A percentile compares a stretch with the other conserved stretches of the same genome.
Evolutionary conservation across 2,113 vertebrate genomes (phyloP).

Genomic region (Takifugu flavidus): DNA sequence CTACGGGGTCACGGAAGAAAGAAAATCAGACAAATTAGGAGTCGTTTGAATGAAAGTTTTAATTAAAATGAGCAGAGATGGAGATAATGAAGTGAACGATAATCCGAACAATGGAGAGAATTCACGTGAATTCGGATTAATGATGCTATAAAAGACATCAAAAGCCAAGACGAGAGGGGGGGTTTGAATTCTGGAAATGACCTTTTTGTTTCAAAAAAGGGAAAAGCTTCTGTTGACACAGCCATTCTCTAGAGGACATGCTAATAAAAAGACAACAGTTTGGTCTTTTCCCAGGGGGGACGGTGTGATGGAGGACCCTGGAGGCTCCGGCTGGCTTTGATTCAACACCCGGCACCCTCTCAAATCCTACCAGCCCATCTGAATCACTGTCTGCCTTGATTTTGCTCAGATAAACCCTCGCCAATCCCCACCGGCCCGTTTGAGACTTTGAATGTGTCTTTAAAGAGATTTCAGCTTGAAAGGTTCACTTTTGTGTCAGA

Average conservation of each 20-base stretch:
- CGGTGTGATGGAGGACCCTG: constrained; percentile 11
- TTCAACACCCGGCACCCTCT: constrained; percentile 18
- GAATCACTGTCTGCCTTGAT: constrained; percentile 19
- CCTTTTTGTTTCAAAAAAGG: background rate
- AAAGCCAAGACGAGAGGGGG: constrained; percentile 4
- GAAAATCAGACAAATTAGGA: constrained; percentile 18
- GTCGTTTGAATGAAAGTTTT: constrained; percentile 32
- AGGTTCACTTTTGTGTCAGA: constrained; percentile 27
- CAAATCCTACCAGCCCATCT: constrained; percentile 12
- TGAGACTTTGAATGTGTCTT: constrained; percentile 34
- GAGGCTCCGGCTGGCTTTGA: constrained; percentile 21
- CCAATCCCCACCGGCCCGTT: constrained; percentile 16
- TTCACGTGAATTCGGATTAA: constrained; percentile 7
- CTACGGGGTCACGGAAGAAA: constrained; percentile 32
- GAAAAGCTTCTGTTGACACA: background rate
- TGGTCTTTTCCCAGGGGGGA: constrained; percentile 3
- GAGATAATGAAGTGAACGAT: constrained; percentile 11
- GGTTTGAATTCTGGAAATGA: constrained; percentile 5
- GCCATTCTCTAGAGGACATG: background rate
- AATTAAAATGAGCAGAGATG: constrained; percentile 5
- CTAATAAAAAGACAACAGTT: background rate
- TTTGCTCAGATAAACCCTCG: constrained; percentile 32
- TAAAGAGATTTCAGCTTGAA: constrained; percentile 28
- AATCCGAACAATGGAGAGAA: constrained; percentile 3
- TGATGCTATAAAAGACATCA: constrained; percentile 11